Percentiles rank a stretch among this genome's conserved stretches.
Conservation (phyloP, 2,113 vertebrate species). For the Synodontis membranacea region DNA sequence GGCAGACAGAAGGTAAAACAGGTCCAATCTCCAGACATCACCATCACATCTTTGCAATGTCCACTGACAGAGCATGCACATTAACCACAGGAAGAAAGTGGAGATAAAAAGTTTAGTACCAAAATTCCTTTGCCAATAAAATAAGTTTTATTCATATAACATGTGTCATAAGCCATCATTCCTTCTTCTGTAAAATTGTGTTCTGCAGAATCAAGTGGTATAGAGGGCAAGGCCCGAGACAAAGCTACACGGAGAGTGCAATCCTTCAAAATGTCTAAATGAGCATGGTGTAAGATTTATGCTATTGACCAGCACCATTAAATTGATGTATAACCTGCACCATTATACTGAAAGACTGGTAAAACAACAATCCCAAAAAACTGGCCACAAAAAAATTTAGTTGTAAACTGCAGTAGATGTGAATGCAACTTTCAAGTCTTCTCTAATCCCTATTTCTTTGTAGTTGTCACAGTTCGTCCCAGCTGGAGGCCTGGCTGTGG, state of each 20-base stretch:
- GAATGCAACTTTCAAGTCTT: conserved; percentile 60
- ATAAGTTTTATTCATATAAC: neutral
- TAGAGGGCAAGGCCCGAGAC: conserved; percentile 65
- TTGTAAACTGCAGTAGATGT: conserved; percentile 49
- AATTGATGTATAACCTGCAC: too few relatives aligned
- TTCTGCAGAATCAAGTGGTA: conserved; percentile 73
- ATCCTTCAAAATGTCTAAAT: neutral
- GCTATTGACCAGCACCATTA: neutral
- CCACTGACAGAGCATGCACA: conserved; percentile 46
- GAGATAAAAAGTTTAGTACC: neutral
- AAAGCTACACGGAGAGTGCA: conserved; percentile 51
- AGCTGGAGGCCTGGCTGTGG: conserved; percentile 54
- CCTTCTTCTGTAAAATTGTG: conserved; percentile 73
- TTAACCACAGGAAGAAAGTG: neutral
- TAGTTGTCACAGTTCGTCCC: conserved; percentile 65
- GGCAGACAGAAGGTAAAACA: conserved; percentile 60
- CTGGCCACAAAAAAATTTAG: neutral
- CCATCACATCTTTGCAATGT: conserved; percentile 58
- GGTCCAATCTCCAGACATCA: conserved; percentile 63
- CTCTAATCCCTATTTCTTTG: conserved; percentile 30
- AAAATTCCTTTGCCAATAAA: neutral
- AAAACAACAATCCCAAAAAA: neutral
- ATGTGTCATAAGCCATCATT: neutral
- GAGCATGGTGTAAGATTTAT: neutral
- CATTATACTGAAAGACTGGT: neutral